Evolutionary conservation across 2,113 vertebrate genomes (phyloP).

Genomic region (Athene cunicularia): DNA sequence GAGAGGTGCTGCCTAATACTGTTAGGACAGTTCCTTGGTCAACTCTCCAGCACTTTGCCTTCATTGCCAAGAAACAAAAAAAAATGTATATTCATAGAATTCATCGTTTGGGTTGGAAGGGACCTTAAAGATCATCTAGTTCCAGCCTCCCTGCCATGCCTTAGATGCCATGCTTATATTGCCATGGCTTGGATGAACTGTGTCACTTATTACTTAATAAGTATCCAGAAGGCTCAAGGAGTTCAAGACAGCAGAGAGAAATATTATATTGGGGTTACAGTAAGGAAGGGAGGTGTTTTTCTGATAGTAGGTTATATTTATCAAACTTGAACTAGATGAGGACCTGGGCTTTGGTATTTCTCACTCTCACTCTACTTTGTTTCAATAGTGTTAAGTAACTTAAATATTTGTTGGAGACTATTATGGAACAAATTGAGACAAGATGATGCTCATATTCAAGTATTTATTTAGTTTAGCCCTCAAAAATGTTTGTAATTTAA

Average conservation of each 20-base stretch:
- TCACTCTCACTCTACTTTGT: not conserved
- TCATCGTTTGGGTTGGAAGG: too few species aligned
- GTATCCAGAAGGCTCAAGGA: not conserved
- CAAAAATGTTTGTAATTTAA: not conserved
- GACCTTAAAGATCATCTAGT: too few species aligned
- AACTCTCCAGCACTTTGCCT: not conserved
- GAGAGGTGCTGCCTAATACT: not conserved
- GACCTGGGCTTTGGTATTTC: not conserved
- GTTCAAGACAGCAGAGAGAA: not conserved
- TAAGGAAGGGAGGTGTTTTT: not conserved
- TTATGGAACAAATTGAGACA: not conserved
- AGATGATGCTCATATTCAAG: not conserved
- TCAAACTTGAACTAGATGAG: not conserved
- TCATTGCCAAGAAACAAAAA: not conserved
- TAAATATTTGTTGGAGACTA: not conserved
- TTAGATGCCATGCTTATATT: not conserved
- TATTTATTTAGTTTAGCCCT: not conserved
- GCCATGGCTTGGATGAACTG: not conserved
- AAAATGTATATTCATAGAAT: not conserved
- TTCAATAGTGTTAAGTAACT: not conserved
- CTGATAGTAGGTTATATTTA: not conserved
- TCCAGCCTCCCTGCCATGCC: too few species aligned
- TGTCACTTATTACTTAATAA: not conserved
- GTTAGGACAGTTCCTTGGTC: not conserved
- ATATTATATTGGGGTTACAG: not conserved